Conservation (phyloP, 2,797 vertebrate genomes). For the Falco rusticolus region DNA sequence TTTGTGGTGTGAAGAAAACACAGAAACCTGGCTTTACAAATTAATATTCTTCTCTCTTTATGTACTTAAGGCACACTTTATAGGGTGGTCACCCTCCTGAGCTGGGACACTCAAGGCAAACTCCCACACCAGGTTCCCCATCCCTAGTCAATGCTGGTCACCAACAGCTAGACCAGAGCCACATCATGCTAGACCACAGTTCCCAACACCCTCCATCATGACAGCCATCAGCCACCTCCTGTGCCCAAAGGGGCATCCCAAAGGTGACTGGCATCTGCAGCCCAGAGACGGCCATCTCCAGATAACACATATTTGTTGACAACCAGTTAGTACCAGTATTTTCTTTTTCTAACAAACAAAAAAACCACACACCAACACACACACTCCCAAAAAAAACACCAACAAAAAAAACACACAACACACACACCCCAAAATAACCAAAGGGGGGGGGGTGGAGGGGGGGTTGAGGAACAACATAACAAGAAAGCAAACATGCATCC, state of each 20-base stretch:
- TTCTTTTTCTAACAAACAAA: not conserved
- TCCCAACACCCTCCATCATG: not conserved
- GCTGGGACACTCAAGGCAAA: not conserved
- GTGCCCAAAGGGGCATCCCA: not conserved
- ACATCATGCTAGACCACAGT: accelerated
- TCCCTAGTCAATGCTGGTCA: accelerated
- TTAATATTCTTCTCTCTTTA: not conserved
- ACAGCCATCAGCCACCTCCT: too few relatives aligned
- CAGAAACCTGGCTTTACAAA: not conserved
- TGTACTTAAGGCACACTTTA: not conserved
- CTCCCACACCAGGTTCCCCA: not conserved
- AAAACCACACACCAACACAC: too few relatives aligned
- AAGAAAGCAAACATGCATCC: not conserved
- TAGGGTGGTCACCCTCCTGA: not conserved
- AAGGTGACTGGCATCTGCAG: not conserved
- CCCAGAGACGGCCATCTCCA: not conserved
- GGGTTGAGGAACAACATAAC: too few relatives aligned
- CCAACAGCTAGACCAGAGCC: not conserved
- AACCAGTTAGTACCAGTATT: accelerated
- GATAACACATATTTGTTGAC: not conserved
- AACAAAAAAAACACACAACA: too few relatives aligned
- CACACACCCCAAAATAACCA: too few relatives aligned
- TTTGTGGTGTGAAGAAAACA: accelerated
- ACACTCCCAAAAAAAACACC: not conserved
- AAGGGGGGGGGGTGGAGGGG: too few relatives aligned